Conservation (phyloP, 2,888 invertebrate species). For the Pammene fasciana region DNA sequence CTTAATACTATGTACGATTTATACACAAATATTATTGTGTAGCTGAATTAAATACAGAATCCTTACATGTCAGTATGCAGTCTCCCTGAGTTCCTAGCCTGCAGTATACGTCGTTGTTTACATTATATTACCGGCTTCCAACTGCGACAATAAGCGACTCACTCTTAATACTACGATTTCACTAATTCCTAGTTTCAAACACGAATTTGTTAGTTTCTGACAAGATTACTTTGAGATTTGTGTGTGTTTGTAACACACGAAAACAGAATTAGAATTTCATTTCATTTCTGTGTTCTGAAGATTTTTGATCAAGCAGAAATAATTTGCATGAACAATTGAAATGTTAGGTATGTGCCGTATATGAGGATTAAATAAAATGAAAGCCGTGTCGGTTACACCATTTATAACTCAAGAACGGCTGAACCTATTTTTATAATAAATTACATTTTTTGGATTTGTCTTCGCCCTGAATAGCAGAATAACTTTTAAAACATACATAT, state of each 20-base stretch:
- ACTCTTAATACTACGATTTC: slow-evolving; percentile 25
- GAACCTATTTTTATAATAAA: too few relatives aligned
- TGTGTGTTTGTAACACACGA: not conserved
- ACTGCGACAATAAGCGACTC: slow-evolving; percentile 21
- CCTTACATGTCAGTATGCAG: not conserved
- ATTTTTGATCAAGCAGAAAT: too few relatives aligned
- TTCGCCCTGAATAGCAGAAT: too few relatives aligned
- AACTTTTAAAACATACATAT: too few relatives aligned
- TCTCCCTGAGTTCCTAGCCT: slow-evolving; percentile 9
- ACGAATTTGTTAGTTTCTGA: not conserved
- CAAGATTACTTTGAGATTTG: slow-evolving; percentile 10
- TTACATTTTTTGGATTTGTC: too few relatives aligned
- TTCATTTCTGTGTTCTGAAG: not conserved
- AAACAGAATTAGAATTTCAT: not conserved
- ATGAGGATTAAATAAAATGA: too few relatives aligned
- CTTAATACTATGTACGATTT: too few relatives aligned
- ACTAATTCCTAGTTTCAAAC: slow-evolving; percentile 22
- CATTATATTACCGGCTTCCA: slow-evolving; percentile 37
- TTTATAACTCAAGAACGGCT: too few relatives aligned
- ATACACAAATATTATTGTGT: too few relatives aligned
- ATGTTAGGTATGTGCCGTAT: too few relatives aligned
- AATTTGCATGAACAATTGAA: too few relatives aligned
- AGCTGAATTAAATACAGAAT: not conserved
- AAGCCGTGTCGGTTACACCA: too few relatives aligned
- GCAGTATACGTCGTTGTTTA: slow-evolving; percentile 29